These are phyloP conservation scores for Dermatophagoides farinae DNA, from an alignment of 1,140 invertebrate species.

Conservation along the genomic window DNA sequence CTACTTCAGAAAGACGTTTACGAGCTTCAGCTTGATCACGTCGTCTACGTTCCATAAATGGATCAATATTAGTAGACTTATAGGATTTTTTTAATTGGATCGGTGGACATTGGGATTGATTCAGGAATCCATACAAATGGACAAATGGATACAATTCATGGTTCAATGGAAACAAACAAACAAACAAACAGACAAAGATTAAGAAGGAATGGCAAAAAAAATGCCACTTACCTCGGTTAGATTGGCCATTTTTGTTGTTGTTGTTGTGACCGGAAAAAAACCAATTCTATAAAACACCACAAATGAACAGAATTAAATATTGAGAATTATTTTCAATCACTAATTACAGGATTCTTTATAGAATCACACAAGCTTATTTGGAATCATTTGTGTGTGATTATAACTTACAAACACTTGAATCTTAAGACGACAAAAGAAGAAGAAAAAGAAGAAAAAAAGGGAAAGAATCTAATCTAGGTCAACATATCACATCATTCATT, in stretches of 20 bases:
- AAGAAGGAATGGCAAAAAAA: too few species aligned
- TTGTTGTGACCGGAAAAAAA: background rate
- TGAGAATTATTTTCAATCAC: background rate
- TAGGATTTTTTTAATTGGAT: too few species aligned
- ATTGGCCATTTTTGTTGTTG: background rate
- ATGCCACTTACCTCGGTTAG: background rate
- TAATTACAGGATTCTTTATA: background rate
- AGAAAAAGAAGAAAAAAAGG: background rate
- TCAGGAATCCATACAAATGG: background rate
- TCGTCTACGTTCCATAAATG: background rate
- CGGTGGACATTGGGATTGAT: too few species aligned
- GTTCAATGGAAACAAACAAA: background rate
- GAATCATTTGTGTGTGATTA: too few species aligned
- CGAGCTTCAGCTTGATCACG: background rate
- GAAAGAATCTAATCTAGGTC: background rate
- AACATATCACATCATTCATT: too few species aligned
- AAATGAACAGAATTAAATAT: background rate
- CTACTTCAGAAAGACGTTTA: background rate
- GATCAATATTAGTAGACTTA: background rate
- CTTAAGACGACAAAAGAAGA: too few species aligned
- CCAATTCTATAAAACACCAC: background rate
- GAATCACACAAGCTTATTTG: too few species aligned
- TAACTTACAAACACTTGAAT: too few species aligned
- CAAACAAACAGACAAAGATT: too few species aligned
- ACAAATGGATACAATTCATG: background rate